A percentile compares a stretch with the other conserved stretches of the same genome.
These are phyloP conservation scores for Cochlearius cochlearius DNA, from an alignment of 2,113 vertebrate species.

Conservation along the genomic window DNA sequence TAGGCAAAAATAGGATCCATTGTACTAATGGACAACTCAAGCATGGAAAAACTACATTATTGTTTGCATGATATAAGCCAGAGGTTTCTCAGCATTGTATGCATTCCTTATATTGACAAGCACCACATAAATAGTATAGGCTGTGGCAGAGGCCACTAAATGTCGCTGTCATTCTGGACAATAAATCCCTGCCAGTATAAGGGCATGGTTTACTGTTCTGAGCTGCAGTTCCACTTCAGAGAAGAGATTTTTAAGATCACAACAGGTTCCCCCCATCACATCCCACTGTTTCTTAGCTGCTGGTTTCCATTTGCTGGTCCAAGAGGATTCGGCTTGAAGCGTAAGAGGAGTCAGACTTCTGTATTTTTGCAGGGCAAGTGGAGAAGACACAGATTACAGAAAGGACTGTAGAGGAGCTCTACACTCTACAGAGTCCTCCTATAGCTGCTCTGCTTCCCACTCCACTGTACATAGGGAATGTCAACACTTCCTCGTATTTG, in stretches of 20 bases:
- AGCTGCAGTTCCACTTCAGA: neutral
- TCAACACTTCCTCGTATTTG: neutral
- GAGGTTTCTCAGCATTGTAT: neutral
- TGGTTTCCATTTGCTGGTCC: neutral
- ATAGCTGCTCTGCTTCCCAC: neutral
- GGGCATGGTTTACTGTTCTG: neutral
- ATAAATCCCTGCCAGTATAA: neutral
- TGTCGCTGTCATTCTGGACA: neutral
- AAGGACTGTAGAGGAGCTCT: neutral
- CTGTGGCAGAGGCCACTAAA: neutral
- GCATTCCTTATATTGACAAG: neutral
- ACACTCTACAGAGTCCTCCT: neutral
- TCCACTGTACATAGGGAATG: neutral
- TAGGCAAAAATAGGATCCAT: neutral
- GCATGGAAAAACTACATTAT: neutral
- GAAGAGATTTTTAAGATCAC: neutral
- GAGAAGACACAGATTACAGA: neutral
- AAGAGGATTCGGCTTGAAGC: neutral
- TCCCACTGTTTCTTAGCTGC: neutral
- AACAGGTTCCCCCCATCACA: neutral
- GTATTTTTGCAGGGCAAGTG: neutral
- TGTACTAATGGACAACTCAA: neutral
- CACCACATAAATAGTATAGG: neutral
- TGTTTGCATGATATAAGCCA: neutral
- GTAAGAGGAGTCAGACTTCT: neutral